Evolutionary conservation across 2,888 invertebrate genomes (phyloP), one percentile per base, ranked within the genome.

Genomic region (Alviniconcha strummeri): DNA sequence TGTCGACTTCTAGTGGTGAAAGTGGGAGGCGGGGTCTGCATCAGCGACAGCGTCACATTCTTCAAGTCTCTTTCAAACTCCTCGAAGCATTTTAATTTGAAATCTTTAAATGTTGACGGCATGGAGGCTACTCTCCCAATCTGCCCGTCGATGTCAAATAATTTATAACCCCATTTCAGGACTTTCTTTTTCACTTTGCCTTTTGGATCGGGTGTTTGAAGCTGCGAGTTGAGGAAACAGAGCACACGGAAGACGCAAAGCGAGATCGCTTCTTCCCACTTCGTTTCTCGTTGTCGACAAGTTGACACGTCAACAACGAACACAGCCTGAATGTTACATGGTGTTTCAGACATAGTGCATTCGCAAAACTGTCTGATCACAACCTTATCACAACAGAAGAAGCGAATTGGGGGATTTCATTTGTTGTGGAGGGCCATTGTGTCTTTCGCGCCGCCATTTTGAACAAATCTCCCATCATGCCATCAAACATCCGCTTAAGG

Each of bases 131-230:
- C 72, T 64, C 82, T 64, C 17, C 54, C n/a, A 9, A 71, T 17
- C 60, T 83, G 78, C 80, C 60, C 82, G 57, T 71, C 55, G n/a
- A 90, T 88, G 83, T 87, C 88, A 82, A 90, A 91, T 74, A 91
- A 89, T 77, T 91, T 91, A 80, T 87, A 91, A 36, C 91, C 89
- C 90, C 92, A 91, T 84, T 89, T 89, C 7, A 91, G 55, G 13
- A 17, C 4, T 52, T 77, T 55, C 13, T 56, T 76, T 74, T 64
- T 60, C 11, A 19, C 6, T 69, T 83, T 87, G 71, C 79, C 85
- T 11, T 78, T 78, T 19, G 80, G 67, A 36, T 84, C 81, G 36
- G 77, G 36, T 55, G 86, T 85, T 17, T 85, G 83, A 57, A 52
- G 81, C 75, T 87, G 71, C 4, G 87, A 85, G 7, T 86, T 87